These are phyloP conservation scores for Andrena minutula DNA, from an alignment of 2,888 invertebrate species.

Conservation along the genomic window DNA sequence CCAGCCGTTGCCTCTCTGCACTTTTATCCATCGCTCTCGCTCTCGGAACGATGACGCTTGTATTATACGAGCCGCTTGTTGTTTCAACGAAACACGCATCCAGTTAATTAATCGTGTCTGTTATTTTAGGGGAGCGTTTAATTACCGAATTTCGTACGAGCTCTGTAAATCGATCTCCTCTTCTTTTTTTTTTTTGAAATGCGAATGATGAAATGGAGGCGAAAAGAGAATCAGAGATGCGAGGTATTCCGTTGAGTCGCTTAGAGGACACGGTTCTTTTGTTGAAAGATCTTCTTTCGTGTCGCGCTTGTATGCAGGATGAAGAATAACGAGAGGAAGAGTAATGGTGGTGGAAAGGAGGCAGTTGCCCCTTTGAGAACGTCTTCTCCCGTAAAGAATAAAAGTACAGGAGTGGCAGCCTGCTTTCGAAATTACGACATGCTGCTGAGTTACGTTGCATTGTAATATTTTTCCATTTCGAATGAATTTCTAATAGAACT, in stretches of 20 bases:
- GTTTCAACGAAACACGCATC: not conserved
- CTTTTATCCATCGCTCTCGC: not conserved
- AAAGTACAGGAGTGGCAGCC: not conserved
- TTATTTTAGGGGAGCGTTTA: not conserved
- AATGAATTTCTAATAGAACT: not conserved
- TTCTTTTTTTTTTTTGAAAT: not conserved
- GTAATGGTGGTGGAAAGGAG: slow-evolving; percentile 10
- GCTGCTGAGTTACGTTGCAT: not conserved
- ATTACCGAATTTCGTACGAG: not conserved
- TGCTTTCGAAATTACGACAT: slow-evolving; percentile 42
- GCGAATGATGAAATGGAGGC: not conserved
- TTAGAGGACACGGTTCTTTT: not conserved
- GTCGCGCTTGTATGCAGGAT: not conserved
- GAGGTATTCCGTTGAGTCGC: not conserved
- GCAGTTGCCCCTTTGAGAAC: slow-evolving; percentile 10
- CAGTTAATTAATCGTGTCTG: not conserved
- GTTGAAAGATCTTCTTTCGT: not conserved
- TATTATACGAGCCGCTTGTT: not conserved
- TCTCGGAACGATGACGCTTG: not conserved
- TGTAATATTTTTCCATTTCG: slow-evolving; percentile 20
- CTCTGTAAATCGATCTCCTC: not conserved
- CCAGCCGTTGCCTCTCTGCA: not conserved
- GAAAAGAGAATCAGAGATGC: not conserved
- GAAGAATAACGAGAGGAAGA: slow-evolving; percentile 1
- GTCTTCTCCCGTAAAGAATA: slow-evolving; percentile 14